phyloP scores from a whole-genome alignment of 2,888 invertebrate species.

The Ennomos quercinarius region DNA sequence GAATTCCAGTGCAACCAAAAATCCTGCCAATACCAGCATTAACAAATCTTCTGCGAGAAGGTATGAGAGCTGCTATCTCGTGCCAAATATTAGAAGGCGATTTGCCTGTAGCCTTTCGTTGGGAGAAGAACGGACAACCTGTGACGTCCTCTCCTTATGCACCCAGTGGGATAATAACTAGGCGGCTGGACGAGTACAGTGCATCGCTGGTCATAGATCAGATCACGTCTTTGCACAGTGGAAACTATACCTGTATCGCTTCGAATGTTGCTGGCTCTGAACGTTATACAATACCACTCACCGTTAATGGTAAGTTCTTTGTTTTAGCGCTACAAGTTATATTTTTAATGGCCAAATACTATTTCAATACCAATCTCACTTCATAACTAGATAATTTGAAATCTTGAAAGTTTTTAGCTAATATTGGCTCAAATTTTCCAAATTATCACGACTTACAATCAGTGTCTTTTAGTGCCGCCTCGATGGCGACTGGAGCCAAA shows the following conservation, averaged over 20 bases:
- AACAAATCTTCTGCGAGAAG: conserved; percentile 92
- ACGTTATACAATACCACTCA: conserved; percentile 91
- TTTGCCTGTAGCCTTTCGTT: conserved; percentile 95
- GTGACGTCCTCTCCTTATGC: conserved; percentile 87
- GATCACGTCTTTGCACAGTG: conserved; percentile 93
- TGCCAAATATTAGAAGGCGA: conserved; percentile 97
- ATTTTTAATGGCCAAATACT: too few relatives aligned
- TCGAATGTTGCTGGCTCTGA: conserved; percentile 94
- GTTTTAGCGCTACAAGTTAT: conserved; percentile 88
- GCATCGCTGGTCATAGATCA: conserved; percentile 94
- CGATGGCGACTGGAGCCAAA: conserved; percentile 95
- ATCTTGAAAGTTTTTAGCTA: too few relatives aligned
- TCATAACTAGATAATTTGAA: too few relatives aligned
- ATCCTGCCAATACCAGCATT: conserved; percentile 93
- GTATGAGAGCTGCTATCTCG: conserved; percentile 95
- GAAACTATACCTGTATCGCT: conserved; percentile 97
- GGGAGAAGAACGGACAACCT: conserved; percentile 95
- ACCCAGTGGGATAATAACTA: conserved; percentile 75
- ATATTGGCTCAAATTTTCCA: too few relatives aligned
- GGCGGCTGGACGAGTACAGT: conserved; percentile 93
- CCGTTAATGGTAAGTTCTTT: conserved; percentile 89
- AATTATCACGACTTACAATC: too few relatives aligned
- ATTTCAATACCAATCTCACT: too few relatives aligned
- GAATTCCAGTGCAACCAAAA: conserved; percentile 90
- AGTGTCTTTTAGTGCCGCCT: conserved; percentile 89